Evolutionary conservation across 2,113 vertebrate species (phyloP).

Genomic region (Pipa parva): DNA sequence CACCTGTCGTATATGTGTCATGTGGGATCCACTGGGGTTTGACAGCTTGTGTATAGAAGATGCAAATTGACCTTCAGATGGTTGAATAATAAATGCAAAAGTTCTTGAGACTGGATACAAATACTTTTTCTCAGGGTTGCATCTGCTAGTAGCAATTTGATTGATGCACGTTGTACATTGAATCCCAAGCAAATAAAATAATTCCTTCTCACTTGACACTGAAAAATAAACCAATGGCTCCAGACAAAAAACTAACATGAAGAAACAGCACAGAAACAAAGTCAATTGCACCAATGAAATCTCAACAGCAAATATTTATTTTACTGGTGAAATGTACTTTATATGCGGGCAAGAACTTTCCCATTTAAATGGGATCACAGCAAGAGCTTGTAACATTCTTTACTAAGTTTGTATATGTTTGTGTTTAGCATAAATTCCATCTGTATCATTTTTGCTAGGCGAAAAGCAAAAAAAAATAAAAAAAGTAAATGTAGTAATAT

Average conservation of each 20-base stretch:
- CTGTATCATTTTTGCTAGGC: not conserved
- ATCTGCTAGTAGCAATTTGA: not conserved
- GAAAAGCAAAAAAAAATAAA: slow-evolving; percentile 34
- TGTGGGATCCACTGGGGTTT: not conserved
- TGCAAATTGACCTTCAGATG: not conserved
- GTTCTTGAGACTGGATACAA: too few species aligned
- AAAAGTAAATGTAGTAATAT: not conserved
- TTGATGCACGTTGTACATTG: not conserved
- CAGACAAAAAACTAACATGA: not conserved
- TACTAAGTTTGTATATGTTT: not conserved
- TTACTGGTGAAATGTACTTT: too few species aligned
- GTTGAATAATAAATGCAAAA: too few species aligned
- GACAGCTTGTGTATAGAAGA: not conserved
- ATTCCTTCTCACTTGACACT: too few species aligned
- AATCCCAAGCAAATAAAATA: not conserved
- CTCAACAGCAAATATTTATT: too few species aligned
- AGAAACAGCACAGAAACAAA: not conserved
- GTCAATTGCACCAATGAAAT: not conserved
- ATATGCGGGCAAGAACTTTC: too few species aligned
- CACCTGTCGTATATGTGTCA: not conserved
- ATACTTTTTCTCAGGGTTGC: not conserved
- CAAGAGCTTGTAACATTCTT: not conserved
- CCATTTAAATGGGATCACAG: not conserved
- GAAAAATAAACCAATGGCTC: not conserved
- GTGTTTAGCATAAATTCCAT: not conserved